Conservation (phyloP, 2,888 invertebrate genomes). For the Tanytarsus gracilentus region DNA sequence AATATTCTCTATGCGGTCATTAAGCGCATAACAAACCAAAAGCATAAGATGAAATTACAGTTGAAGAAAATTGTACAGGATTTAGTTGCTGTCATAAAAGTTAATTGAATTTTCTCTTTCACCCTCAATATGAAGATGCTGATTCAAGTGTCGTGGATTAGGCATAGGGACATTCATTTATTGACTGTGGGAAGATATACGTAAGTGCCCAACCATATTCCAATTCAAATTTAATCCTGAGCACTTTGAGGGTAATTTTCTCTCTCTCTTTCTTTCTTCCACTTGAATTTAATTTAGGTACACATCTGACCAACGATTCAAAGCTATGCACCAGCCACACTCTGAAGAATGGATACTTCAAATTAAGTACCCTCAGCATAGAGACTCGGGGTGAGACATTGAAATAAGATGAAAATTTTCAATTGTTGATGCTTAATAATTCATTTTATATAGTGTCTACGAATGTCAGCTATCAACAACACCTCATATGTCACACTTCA, state of each 20-base stretch:
- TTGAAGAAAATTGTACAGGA: slow-evolving; percentile 13
- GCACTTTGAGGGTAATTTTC: not conserved
- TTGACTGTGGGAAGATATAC: slow-evolving; percentile 83
- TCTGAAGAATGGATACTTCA: slow-evolving; percentile 88
- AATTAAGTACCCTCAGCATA: slow-evolving; percentile 85
- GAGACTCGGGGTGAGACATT: slow-evolving; percentile 53
- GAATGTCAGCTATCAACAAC: slow-evolving; percentile 92
- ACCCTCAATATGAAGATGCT: slow-evolving; percentile 47
- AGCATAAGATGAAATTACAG: not conserved
- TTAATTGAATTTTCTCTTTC: slow-evolving; percentile 23
- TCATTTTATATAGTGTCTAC: slow-evolving; percentile 75
- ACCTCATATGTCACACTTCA: slow-evolving; percentile 85
- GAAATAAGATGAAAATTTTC: no score
- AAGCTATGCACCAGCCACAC: slow-evolving; percentile 74
- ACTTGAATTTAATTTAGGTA: slow-evolving; percentile 37
- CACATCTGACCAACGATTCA: slow-evolving; percentile 83
- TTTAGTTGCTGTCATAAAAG: slow-evolving; percentile 26
- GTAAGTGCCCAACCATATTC: slow-evolving; percentile 37
- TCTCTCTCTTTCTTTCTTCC: not conserved
- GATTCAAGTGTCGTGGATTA: slow-evolving; percentile 84
- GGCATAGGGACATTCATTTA: slow-evolving; percentile 81
- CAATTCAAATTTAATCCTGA: not conserved
- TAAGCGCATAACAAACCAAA: not conserved
- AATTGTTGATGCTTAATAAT: not conserved
- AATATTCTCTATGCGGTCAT: slow-evolving; percentile 19